A percentile compares a stretch with the other conserved stretches of the same genome.
Conservation (phyloP, 2,113 vertebrate species). For the Thinocorus orbignyianus region DNA sequence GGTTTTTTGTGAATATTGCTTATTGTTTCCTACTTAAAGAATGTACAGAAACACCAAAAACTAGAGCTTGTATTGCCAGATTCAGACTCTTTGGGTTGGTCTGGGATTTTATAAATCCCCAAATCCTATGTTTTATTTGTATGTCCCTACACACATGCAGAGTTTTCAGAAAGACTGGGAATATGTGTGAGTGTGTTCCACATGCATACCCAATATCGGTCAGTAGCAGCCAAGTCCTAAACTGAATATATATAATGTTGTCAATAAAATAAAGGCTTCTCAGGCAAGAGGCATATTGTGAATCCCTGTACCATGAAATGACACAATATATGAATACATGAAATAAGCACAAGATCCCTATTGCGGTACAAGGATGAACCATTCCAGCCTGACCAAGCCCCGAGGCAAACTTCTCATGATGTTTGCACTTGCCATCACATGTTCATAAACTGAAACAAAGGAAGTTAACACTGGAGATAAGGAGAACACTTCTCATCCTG, state of each 20-base stretch:
- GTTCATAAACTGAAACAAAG: background rate
- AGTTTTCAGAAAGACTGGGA: background rate
- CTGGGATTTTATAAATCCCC: background rate
- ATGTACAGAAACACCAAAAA: background rate
- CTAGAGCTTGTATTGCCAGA: background rate
- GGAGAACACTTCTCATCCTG: background rate
- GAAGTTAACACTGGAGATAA: background rate
- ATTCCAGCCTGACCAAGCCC: background rate
- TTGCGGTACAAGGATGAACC: background rate
- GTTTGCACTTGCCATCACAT: background rate
- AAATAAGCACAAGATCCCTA: background rate
- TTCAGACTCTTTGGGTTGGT: background rate
- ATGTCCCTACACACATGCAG: background rate
- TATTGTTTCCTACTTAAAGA: background rate
- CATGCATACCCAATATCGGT: rapidly evolving
- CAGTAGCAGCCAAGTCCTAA: background rate
- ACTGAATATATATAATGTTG: background rate
- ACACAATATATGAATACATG: background rate
- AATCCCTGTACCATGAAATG: background rate
- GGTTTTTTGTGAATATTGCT: background rate
- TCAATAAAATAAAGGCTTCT: background rate
- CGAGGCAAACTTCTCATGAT: background rate
- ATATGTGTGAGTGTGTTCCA: rapidly evolving
- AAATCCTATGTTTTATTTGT: background rate
- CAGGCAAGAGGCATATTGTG: background rate